phyloP scores from a whole-genome alignment of 2,797 vertebrate genomes.

The Micrastur ruficollis region DNA sequence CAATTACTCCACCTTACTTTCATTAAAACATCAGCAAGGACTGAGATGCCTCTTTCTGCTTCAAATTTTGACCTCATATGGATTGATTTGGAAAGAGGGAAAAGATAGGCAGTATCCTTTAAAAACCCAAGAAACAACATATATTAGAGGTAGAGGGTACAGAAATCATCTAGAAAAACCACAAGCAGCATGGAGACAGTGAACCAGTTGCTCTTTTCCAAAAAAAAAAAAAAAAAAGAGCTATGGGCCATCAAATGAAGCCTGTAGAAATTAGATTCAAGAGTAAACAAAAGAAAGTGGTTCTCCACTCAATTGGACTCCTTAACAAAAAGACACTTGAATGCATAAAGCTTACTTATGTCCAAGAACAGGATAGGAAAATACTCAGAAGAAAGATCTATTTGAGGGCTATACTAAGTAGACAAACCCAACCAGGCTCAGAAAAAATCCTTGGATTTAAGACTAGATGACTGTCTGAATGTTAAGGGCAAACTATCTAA shows the following conservation, averaged over 20 bases:
- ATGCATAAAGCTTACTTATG: not conserved
- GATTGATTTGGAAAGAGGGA: not conserved
- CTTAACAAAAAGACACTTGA: not conserved
- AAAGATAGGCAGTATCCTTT: not conserved
- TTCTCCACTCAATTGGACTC: not conserved
- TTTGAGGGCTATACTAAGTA: not conserved
- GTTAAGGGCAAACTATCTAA: not conserved
- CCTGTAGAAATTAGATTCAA: not conserved
- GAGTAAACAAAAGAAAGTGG: not conserved
- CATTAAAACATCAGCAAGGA: not conserved
- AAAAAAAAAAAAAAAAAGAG: too few species aligned
- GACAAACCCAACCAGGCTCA: not conserved
- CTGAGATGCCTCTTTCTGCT: not conserved
- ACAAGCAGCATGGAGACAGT: not conserved
- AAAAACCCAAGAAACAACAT: fast-evolving
- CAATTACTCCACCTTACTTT: not conserved
- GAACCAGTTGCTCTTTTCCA: not conserved
- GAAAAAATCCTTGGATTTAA: not conserved
- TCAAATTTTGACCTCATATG: not conserved
- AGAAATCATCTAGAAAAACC: not conserved
- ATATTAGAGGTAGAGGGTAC: not conserved
- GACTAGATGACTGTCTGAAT: not conserved
- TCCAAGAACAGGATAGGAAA: not conserved
- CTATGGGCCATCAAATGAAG: not conserved
- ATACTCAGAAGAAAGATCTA: not conserved